Evolutionary conservation across 2,888 invertebrate species (phyloP), one percentile per base, ranked within the genome.

Genomic region (Clostera curtula): DNA sequence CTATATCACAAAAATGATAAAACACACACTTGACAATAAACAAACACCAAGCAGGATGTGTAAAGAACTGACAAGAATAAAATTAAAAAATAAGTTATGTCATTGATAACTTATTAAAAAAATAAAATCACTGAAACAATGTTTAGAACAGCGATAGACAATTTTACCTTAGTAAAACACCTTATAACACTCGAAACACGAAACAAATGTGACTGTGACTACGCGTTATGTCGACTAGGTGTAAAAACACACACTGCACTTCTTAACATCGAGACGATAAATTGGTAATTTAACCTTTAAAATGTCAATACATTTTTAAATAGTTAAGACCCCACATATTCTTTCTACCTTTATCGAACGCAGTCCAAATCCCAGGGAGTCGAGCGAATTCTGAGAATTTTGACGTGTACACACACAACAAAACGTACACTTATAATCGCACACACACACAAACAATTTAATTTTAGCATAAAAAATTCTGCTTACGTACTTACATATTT

Each of bases 381-480:
- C 27, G 34, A 60, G 63, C 65, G 39, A 65, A 56, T 80, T 80
- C 79, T 60, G 31, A 66, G 79, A 79, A 80, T 56, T 75, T 58
- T 62, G 67, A 69, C 70, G 58, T 69, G 53, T 58, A 73, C 61
- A 53, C 63, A 66, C 61, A 59, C 56, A 4, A 12, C 34, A 40
- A 31, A 34, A 50, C 34, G 38, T 30, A 24, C 25, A 50, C 49
- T 31, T 25, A 36, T 36, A 40, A 16, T 31, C 42, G 15, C 47
- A 49, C 56, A 62, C 69, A 29, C 49, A 60, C 61, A 59, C 58
- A 53, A 19, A 35, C 36, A 39, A 28, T 58, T 62, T 74, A 74
- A 72, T 67, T 71, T 67, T 74, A 74, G 68, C 62, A n/a, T 60
- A 49, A 58, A 38, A 22, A 13, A 8, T 13, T 12, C n/a, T 13